phyloP scores from a whole-genome alignment of 2,888 invertebrate genomes.

The Mechanitis mazaeus region DNA sequence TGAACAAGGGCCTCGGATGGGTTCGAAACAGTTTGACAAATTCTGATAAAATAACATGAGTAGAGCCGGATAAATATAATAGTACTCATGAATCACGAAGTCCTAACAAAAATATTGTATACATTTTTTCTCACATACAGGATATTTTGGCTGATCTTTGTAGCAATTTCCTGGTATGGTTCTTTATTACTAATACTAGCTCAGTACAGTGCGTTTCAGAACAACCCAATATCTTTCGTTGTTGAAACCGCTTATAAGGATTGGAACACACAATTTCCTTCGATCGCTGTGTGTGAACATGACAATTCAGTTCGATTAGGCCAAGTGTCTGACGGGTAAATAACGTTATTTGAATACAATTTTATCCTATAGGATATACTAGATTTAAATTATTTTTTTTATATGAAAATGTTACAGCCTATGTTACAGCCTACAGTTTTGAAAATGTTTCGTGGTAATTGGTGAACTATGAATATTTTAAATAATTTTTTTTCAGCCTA shows the following conservation, averaged over 20 bases:
- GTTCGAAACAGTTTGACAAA: no score
- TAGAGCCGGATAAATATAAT: no score
- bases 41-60: no score
- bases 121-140: conserved; percentile 46
- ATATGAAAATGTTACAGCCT: no score
- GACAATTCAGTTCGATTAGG: conserved; percentile 82
- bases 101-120: neutral
- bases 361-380: neutral
- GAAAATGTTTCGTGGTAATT: no score
- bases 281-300: conserved; percentile 83
- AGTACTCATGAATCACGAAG: no score
- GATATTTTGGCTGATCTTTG: conserved; percentile 79
- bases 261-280: conserved; percentile 85
- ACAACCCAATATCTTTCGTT: conserved; percentile 86
- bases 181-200: conserved; percentile 75
- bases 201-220: conserved; percentile 79
- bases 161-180: conserved; percentile 78
- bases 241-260: conserved; percentile 85
- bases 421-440: no score
- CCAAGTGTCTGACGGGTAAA: conserved; percentile 79
- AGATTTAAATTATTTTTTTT: no score
- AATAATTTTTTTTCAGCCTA: conserved; percentile 55
- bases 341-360: conserved; percentile 23
- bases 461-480: no score
- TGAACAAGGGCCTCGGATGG: no score